Base-by-base conservation (phyloP, 2,113 vertebrate genomes). In the Deroptyus accipitrinus region DNA sequence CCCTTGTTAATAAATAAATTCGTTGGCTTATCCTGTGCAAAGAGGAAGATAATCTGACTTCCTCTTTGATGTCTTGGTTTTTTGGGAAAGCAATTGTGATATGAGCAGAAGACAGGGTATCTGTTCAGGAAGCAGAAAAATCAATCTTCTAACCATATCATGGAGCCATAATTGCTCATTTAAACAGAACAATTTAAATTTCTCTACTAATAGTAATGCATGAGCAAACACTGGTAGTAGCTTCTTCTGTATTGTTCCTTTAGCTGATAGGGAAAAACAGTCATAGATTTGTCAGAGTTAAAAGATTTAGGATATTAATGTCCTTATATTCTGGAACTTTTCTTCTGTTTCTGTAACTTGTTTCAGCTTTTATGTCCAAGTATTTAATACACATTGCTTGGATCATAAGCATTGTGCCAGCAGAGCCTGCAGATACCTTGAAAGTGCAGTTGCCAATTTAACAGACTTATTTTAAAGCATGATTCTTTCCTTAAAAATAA, bases 391-490 rank as follows among this genome's bases (percentile, higher is more conserved):
- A 24, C 27, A 19, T 86, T 87, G 12, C 31, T 90, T 77, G 15
- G 24, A 57, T 48, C 7, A 14, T 59, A 61, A 30, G 24, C 3
- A 0, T 35, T 3, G 1, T 61, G 9, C 16, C 17, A 33, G 37
- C 33, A 5, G 20, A 70, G 17, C 37, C 15, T 66, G 39, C n/a
- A 84, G 20, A 70, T 78, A 24, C 28, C 5, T 70, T 66, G 23
- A 30, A 52, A 82, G 49, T 5, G 3, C 84, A 70, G 33, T 72
- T 85, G 55, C 46, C 30, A 61, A 28, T 87, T 74, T 70, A 78
- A 74, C 24, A 37, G 24, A 52, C 8, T 19, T 51, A 23, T 30
- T 75, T 83, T 67, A 79, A 83, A 81, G 46, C 13, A 19, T 46
- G 18, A 70, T 13, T 92, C 51, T 59, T 79, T 24, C 10, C 57